These are phyloP conservation scores for Polydrusus pterygomalis DNA, from an alignment of 2,888 invertebrate species.

Conservation along the genomic window DNA sequence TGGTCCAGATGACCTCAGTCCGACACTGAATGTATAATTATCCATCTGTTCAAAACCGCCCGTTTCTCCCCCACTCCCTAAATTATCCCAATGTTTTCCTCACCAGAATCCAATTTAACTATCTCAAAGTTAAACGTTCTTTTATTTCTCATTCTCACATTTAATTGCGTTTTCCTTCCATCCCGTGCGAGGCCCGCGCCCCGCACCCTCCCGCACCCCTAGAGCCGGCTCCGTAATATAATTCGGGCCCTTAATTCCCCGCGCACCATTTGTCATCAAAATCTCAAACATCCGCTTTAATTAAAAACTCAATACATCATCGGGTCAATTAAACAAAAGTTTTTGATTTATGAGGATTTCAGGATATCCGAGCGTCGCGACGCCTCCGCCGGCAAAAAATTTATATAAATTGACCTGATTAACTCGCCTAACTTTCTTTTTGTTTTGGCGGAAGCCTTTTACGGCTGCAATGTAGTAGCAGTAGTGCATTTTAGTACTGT, in stretches of 20 bases:
- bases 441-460: constrained; percentile 3
- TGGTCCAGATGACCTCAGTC: no score
- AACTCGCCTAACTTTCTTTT: not conserved
- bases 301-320: constrained; percentile 56
- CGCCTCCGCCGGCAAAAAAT: constrained; percentile 1
- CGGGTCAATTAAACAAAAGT: constrained; percentile 55
- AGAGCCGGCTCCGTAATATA: constrained; percentile 44
- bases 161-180: constrained; percentile 50
- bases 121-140: constrained; percentile 44
- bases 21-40: no score
- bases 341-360: constrained; percentile 53
- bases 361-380: constrained; percentile 31
- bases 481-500: no score
- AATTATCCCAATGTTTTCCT: constrained; percentile 30
- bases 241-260: constrained; percentile 48
- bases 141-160: constrained; percentile 47
- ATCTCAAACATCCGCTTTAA: constrained; percentile 56
- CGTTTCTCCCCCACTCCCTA: not conserved
- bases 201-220: constrained; percentile 16
- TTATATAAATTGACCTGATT: constrained; percentile 20
- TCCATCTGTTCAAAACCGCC: no score
- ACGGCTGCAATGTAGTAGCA: not conserved
- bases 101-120: constrained; percentile 48
- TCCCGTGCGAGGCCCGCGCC: constrained; percentile 1
- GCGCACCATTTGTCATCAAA: constrained; percentile 56